Base-by-base conservation (phyloP, 2,113 vertebrate species). In the Thalassoma bifasciatum region DNA sequence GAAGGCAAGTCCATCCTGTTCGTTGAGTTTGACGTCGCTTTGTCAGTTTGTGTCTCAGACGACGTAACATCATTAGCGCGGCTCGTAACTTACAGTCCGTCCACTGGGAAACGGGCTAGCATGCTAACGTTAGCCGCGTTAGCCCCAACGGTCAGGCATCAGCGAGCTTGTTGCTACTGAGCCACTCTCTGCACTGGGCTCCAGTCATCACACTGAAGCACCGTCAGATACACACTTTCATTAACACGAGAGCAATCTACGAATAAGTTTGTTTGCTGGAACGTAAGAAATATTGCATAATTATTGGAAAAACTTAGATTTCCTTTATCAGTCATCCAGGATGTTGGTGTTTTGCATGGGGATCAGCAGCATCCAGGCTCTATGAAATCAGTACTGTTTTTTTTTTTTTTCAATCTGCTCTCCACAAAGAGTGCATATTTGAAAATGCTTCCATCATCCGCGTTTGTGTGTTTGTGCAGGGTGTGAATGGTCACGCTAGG, bases 401-500 rank as follows among this genome's bases (percentile, higher is more conserved):
- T 21, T 30, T 42, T 24, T 19, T 26, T 50, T 60, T 17, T 51
- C 30, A 3, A 30, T 21, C 37, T 42, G 17, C 14, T 54, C 7
- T 38, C 3, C 66, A 24, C n/a, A 10, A 6, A 5, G 17, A 50
- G 42, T 49, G 26, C 5, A 12, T 78, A 16, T 62, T 9, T 54
- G 13, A 46, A 40, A 1, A 40, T 67, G 5, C 38, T 7, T 57
- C n/a, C 16, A 1, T 16, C 11, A 13, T 49, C 3, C 52, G 51
- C 21, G 19, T 51, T 37, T 50, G 19, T 54, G 23, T 80, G 65
- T 56, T 19, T 74, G 71, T 77, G 71, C 82, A 94, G 94, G 92
- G 86, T 79, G 92, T 95, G 93, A 93, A 93, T 94, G 92, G 89
- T 93, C 85, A 75, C 91, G 88, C 51, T 87, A 83, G 89, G 91